Conservation (phyloP, 2,888 invertebrate species). For the Girardia tigrina region DNA sequence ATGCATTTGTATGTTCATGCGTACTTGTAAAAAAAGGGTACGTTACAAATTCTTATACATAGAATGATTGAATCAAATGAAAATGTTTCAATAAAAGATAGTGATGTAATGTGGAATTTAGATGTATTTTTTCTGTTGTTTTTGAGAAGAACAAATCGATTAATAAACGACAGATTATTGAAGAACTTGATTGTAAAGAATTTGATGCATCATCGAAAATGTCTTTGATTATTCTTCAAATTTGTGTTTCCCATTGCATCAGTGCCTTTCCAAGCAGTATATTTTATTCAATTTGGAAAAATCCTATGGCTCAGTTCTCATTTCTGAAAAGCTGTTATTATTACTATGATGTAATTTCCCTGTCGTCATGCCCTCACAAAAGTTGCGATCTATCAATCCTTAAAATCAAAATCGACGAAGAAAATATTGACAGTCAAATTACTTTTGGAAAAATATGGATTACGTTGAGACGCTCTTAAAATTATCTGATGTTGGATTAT, state of each 20-base stretch:
- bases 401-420: not conserved
- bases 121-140: not conserved
- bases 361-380: constrained; percentile 6
- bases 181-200: constrained; percentile 23
- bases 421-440: not conserved
- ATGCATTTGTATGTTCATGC: constrained; percentile 70
- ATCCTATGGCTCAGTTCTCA: not conserved
- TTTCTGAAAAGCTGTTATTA: not conserved
- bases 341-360: not conserved
- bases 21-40: too few relatives aligned
- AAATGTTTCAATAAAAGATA: not conserved
- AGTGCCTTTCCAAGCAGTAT: not conserved
- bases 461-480: not conserved
- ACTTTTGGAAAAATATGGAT: constrained; percentile 6
- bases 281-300: constrained; percentile 1
- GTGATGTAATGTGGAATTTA: not conserved
- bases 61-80: too few relatives aligned
- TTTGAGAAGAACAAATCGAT: not conserved
- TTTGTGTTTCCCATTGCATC: not conserved
- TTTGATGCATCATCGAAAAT: not conserved
- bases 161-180: not conserved
- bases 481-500: not conserved
- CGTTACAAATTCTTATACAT: too few relatives aligned
- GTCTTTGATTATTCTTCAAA: not conserved
- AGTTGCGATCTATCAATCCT: not conserved